phyloP scores from a whole-genome alignment of 2,113 vertebrate genomes.

The Motacilla tschutschensis region DNA sequence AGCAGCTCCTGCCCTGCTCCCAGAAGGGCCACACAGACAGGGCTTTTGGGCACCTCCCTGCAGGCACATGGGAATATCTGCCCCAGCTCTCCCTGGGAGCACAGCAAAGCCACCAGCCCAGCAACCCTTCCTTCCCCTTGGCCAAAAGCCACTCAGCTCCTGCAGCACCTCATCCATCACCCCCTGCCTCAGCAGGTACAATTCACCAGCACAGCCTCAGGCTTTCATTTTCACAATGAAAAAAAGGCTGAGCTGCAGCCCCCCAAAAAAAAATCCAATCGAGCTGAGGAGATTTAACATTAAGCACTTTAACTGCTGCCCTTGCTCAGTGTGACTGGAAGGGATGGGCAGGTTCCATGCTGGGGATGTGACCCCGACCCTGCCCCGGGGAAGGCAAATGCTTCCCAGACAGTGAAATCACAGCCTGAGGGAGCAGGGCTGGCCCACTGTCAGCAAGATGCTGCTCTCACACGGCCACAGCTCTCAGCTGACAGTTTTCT shows the following conservation, averaged over 20 bases:
- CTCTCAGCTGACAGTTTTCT: background rate
- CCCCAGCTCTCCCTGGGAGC: background rate
- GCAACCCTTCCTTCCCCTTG: background rate
- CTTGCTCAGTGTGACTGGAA: background rate
- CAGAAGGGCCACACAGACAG: background rate
- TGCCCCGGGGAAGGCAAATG: background rate
- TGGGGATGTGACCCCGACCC: background rate
- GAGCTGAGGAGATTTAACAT: background rate
- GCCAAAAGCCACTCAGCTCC: background rate
- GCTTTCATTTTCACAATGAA: background rate
- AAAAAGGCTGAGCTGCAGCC: background rate
- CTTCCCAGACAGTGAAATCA: background rate
- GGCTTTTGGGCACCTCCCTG: background rate
- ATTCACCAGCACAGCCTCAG: background rate
- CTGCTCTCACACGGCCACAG: background rate
- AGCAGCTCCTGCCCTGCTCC: background rate
- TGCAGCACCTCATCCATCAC: background rate
- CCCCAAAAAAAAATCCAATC: background rate
- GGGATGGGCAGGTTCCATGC: background rate
- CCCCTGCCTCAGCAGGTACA: background rate
- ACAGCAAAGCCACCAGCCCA: background rate
- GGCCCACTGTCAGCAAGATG: background rate
- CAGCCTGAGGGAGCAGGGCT: background rate
- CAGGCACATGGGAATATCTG: background rate
- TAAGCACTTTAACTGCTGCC: background rate